A percentile compares a stretch with the other conserved stretches of the same genome.
phyloP scores from a whole-genome alignment of 2,888 invertebrate genomes.

The Phengaris arion region DNA sequence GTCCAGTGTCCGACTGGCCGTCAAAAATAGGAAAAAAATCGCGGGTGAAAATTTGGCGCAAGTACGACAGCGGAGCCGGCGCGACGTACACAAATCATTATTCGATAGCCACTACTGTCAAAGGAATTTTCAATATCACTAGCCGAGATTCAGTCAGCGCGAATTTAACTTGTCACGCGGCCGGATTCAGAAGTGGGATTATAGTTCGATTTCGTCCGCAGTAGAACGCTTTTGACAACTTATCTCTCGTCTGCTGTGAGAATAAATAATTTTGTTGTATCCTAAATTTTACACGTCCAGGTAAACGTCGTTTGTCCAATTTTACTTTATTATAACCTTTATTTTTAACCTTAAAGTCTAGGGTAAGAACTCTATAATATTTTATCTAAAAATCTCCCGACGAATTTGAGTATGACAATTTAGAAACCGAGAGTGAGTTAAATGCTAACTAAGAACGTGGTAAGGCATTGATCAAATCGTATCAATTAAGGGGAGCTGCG shows the following conservation, averaged over 20 bases:
- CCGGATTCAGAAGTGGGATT: slow-evolving; percentile 47
- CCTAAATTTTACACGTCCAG: not conserved
- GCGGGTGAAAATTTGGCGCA: slow-evolving; percentile 70
- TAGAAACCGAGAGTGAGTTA: slow-evolving; percentile 42
- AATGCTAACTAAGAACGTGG: slow-evolving; percentile 55
- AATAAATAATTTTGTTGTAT: not conserved
- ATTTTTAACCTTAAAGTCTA: no score
- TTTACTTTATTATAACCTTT: no score
- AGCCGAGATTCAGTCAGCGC: slow-evolving; percentile 58
- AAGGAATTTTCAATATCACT: slow-evolving; percentile 76
- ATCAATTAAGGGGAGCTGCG: slow-evolving; percentile 67
- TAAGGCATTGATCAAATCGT: slow-evolving; percentile 70
- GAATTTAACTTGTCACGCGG: slow-evolving; percentile 54
- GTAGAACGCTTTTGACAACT: slow-evolving; percentile 50
- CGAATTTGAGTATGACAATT: not conserved
- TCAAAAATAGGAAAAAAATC: slow-evolving; percentile 67
- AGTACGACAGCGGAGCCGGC: slow-evolving; percentile 69
- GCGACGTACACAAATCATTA: slow-evolving; percentile 72
- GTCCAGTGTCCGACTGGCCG: slow-evolving; percentile 61
- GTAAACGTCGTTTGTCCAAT: not conserved
- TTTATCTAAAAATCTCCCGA: not conserved
- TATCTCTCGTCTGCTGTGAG: slow-evolving; percentile 44
- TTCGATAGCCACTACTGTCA: slow-evolving; percentile 68
- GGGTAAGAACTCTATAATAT: not conserved
- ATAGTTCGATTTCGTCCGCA: slow-evolving; percentile 47